Evolutionary conservation across 2,113 vertebrate species (phyloP).

Genomic region (Nothocercus julius): DNA sequence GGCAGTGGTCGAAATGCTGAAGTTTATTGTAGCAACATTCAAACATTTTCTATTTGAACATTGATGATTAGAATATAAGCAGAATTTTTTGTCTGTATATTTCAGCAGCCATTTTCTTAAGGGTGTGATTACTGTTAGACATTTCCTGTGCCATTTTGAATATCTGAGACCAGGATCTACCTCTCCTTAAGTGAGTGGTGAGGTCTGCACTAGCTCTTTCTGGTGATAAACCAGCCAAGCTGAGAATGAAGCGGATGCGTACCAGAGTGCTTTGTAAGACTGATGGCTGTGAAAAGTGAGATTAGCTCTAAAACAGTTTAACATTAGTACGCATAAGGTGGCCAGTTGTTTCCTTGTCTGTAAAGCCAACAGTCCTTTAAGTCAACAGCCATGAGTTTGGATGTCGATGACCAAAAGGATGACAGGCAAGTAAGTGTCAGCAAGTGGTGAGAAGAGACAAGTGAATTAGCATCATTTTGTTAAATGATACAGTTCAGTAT

Average conservation of each 20-base stretch:
- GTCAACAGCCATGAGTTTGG: neutral
- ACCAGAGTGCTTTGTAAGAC: neutral
- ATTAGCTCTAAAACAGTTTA: neutral
- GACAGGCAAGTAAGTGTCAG: neutral
- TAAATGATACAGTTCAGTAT: neutral
- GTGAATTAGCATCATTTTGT: neutral
- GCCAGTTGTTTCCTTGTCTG: neutral
- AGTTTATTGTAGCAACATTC: neutral
- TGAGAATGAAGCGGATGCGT: neutral
- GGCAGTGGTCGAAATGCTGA: neutral
- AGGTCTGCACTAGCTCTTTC: neutral
- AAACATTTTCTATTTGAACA: neutral
- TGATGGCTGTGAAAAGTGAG: fast-evolving
- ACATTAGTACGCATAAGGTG: neutral
- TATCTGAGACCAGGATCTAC: neutral
- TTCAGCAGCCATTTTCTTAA: neutral
- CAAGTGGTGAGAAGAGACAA: neutral
- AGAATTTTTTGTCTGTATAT: neutral
- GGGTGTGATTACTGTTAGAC: neutral
- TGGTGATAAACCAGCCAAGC: neutral
- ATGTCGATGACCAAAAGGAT: neutral
- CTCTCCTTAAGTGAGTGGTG: neutral
- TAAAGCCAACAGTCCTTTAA: neutral
- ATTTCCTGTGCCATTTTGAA: neutral
- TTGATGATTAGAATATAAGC: neutral